These are phyloP conservation scores for Psittacula cyanocephala DNA, from an alignment of 2,113 vertebrate genomes.

Conservation along the genomic window DNA sequence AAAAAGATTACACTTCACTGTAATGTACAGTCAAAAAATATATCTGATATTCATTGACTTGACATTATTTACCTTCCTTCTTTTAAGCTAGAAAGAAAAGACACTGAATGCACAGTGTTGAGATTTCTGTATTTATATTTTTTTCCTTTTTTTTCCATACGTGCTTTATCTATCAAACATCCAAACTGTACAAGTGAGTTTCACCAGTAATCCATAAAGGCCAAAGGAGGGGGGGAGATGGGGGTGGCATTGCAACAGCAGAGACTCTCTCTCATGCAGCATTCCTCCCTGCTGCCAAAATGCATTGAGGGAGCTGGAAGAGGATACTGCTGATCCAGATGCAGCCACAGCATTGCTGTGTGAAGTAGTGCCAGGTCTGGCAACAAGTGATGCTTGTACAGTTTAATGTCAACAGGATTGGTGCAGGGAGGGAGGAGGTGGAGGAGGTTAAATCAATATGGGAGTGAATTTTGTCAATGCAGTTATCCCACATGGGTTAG, in stretches of 20 bases:
- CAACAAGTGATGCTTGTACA: neutral
- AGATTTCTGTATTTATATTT: conserved; percentile 71
- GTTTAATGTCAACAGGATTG: neutral
- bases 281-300: conserved; percentile 1
- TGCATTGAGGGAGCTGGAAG: neutral
- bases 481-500: neutral
- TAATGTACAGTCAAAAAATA: conserved; percentile 89
- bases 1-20: conserved; percentile 84
- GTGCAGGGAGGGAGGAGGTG: neutral
- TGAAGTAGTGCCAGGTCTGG: neutral
- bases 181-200: conserved; percentile 79
- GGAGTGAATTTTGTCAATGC: neutral
- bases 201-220: conserved; percentile 57
- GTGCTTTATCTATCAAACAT: conserved; percentile 82
- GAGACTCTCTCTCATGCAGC: conserved; percentile 65
- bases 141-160: conserved; percentile 67
- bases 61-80: conserved; percentile 81
- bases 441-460: neutral
- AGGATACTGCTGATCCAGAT: neutral
- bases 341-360: neutral
- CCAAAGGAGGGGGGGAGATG: neutral
- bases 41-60: conserved; percentile 85
- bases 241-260: neutral
- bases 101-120: conserved; percentile 80
- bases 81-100: conserved; percentile 78